A percentile compares a stretch with the other conserved stretches of the same genome.
Conservation (phyloP, 2,797 vertebrate species). For the Sebastes hopkinsi region DNA sequence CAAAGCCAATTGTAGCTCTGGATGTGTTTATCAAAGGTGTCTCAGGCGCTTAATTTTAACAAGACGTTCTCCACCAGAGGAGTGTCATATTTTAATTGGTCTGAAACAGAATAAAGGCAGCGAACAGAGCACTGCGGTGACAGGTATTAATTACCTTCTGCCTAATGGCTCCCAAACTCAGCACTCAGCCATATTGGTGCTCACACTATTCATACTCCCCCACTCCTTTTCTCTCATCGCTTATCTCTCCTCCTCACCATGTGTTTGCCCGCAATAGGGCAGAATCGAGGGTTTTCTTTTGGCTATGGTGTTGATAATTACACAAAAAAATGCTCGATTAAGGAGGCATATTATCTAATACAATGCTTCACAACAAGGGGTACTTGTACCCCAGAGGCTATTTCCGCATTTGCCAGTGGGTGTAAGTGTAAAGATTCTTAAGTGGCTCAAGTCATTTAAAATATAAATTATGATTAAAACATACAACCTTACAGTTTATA, state of each 20-base stretch:
- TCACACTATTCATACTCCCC: constrained; percentile 61
- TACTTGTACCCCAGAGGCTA: neutral
- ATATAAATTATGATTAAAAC: neutral
- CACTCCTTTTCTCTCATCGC: constrained; percentile 36
- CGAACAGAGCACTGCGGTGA: constrained; percentile 62
- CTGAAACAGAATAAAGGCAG: constrained; percentile 73
- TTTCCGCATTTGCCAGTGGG: neutral
- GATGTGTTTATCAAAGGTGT: constrained; percentile 79
- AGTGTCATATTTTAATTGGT: constrained; percentile 82
- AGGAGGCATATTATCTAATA: neutral
- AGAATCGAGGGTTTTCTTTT: constrained; percentile 49
- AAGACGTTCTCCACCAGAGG: constrained; percentile 65
- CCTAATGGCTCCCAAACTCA: constrained; percentile 75
- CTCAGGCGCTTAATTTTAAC: constrained; percentile 76
- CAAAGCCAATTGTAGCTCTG: constrained; percentile 71
- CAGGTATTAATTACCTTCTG: constrained; percentile 81
- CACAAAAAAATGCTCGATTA: constrained; percentile 35
- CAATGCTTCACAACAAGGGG: neutral
- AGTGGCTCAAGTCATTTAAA: neutral
- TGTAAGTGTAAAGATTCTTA: neutral
- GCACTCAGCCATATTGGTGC: constrained; percentile 71
- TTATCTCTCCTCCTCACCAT: constrained; percentile 50
- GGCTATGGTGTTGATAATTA: constrained; percentile 47
- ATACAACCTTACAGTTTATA: neutral
- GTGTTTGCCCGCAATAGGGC: constrained; percentile 45